Conservation (phyloP, 2,888 invertebrate species). For the Dryobota labecula region DNA sequence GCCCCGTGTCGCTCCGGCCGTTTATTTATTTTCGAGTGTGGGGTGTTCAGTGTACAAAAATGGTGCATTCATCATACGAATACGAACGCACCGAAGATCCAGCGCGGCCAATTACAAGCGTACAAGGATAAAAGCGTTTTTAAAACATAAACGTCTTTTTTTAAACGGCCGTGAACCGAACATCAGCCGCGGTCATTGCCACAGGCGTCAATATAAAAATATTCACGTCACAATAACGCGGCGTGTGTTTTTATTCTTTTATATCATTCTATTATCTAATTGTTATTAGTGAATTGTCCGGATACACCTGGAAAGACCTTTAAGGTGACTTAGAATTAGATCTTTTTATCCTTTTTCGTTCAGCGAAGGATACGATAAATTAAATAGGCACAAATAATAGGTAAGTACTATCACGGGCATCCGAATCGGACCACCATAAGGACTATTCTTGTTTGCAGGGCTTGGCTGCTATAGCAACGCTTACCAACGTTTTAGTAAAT, state of each 20-base stretch:
- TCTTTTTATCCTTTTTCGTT: conserved; percentile 6
- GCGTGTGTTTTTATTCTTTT: conserved; percentile 65
- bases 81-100: conserved; percentile 60
- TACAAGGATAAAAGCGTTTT: conserved; percentile 75
- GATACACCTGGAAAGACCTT: conserved; percentile 32
- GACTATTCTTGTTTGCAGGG: too few species aligned
- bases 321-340: conserved; percentile 3
- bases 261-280: conserved; percentile 53
- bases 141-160: conserved; percentile 78
- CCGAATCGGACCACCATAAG: too few species aligned
- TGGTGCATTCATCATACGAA: conserved; percentile 70
- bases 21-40: conserved; percentile 85
- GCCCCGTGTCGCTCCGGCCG: conserved; percentile 72
- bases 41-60: conserved; percentile 76
- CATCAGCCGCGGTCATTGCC: conserved; percentile 87
- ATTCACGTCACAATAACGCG: conserved; percentile 82
- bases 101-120: conserved; percentile 64
- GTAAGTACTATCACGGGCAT: too few species aligned
- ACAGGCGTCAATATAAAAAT: conserved; percentile 86
- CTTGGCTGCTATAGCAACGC: too few species aligned
- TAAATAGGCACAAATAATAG: not conserved
- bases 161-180: conserved; percentile 88
- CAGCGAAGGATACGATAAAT: conserved; percentile 3
- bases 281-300: conserved; percentile 54
- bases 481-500: too few species aligned